Evolutionary conservation across 2,113 vertebrate species (phyloP).

Genomic region (Pelodiscus sinensis): DNA sequence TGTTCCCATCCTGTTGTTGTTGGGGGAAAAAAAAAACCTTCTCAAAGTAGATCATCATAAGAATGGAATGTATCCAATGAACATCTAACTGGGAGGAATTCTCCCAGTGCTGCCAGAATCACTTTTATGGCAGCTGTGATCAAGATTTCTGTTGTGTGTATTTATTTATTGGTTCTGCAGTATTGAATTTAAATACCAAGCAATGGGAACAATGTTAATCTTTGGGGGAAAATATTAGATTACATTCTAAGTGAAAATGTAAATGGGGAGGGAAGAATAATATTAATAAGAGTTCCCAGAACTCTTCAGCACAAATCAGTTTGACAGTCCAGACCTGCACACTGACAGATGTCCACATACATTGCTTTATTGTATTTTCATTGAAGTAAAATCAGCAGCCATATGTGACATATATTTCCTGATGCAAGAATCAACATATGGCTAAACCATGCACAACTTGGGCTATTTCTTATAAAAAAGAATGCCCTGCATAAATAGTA

Average conservation of each 20-base stretch:
- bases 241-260: not conserved
- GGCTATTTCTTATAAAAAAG: not conserved
- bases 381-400: not conserved
- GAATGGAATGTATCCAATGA: constrained; percentile 49
- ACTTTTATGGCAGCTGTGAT: constrained; percentile 49
- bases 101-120: constrained; percentile 41
- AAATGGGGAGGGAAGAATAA: not conserved
- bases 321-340: not conserved
- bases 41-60: constrained; percentile 39
- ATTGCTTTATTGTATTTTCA: not conserved
- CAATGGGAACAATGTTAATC: not conserved
- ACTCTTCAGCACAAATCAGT: not conserved
- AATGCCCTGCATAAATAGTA: not conserved
- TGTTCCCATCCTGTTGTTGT: constrained; percentile 33
- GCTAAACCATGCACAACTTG: not conserved
- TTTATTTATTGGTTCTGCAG: constrained; percentile 42
- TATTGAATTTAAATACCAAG: not conserved
- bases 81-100: constrained; percentile 38
- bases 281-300: not conserved
- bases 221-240: not conserved
- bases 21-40: constrained; percentile 45
- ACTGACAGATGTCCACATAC: not conserved
- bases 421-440: not conserved
- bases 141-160: not conserved
- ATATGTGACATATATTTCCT: not conserved